A percentile compares a stretch with the other conserved stretches of the same genome.
These are phyloP conservation scores for Acrocephalus scirpaceus DNA, from an alignment of 2,797 vertebrate genomes.

Conservation along the genomic window DNA sequence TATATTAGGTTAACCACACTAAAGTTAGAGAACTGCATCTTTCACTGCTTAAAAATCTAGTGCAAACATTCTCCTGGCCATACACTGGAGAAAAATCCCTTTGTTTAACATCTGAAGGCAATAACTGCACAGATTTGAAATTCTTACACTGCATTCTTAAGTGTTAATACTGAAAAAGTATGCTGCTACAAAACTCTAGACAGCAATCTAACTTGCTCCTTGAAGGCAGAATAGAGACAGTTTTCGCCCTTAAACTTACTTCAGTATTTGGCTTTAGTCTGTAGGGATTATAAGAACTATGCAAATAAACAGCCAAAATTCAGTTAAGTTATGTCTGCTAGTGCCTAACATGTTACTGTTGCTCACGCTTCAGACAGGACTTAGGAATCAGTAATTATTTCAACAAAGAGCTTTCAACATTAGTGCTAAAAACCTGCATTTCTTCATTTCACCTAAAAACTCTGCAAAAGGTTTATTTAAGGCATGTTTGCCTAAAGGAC, in stretches of 20 bases:
- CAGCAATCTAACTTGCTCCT: not conserved
- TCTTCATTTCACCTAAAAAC: conserved; percentile 65
- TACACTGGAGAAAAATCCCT: conserved; percentile 2
- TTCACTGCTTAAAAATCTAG: conserved; percentile 21
- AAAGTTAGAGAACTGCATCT: not conserved
- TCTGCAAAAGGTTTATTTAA: conserved; percentile 70
- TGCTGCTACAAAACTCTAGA: not conserved
- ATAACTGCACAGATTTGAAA: not conserved
- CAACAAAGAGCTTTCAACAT: conserved; percentile 47
- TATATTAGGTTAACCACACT: conserved; percentile 1
- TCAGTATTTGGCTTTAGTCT: conserved; percentile 35
- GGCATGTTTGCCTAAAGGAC: conserved; percentile 80
- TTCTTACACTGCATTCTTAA: not conserved
- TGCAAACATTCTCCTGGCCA: not conserved
- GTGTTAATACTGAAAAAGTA: not conserved
- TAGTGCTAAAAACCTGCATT: conserved; percentile 53
- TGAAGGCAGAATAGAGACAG: not conserved
- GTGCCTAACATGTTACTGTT: not conserved
- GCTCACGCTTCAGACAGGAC: conserved; percentile 32
- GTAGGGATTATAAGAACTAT: conserved; percentile 36
- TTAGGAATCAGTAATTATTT: conserved; percentile 42
- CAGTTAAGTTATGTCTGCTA: conserved; percentile 35
- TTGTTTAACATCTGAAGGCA: not conserved
- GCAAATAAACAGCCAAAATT: conserved; percentile 47
- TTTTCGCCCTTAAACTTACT: conserved; percentile 18